Evolutionary conservation across 2,888 invertebrate species (phyloP).

Genomic region (Nematopogon swammerdamellus): DNA sequence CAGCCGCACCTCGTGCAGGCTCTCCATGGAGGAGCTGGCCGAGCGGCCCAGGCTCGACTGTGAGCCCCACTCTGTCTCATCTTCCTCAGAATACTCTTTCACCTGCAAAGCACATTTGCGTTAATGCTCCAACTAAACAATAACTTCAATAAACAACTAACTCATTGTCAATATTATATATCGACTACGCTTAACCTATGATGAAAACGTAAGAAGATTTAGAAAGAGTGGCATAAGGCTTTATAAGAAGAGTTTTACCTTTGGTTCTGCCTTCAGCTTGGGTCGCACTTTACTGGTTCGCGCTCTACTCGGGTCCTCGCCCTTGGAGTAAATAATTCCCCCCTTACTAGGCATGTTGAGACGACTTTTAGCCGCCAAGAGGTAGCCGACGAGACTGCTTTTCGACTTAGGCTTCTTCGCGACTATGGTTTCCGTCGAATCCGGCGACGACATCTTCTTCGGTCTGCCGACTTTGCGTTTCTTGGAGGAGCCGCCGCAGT

Average conservation of each 20-base stretch:
- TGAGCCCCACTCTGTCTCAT: conserved; percentile 37
- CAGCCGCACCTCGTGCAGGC: conserved; percentile 46
- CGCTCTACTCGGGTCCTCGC: conserved; percentile 48
- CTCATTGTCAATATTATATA: no score
- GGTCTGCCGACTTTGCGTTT: conserved; percentile 83
- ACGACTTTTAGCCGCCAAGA: conserved; percentile 63
- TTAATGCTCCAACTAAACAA: no score
- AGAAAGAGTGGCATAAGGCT: no score
- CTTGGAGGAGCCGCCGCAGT: conserved; percentile 59
- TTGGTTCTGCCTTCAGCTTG: conserved; percentile 69
- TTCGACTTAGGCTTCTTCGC: conserved; percentile 77
- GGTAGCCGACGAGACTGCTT: conserved; percentile 62
- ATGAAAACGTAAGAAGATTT: no score
- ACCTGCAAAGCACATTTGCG: no score
- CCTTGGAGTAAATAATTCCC: conserved; percentile 47
- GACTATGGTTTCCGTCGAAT: conserved; percentile 75
- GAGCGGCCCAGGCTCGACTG: conserved; percentile 30
- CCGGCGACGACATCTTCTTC: conserved; percentile 64
- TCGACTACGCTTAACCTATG: no score
- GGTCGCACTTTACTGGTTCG: conserved; percentile 64
- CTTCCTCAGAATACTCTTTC: conserved; percentile 58
- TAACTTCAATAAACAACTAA: no score
- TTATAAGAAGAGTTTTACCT: no score
- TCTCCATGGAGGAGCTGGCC: conserved; percentile 54
- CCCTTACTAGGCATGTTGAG: conserved; percentile 42